phyloP scores from a whole-genome alignment of 64 coral and sea anemone genomes.

The Montipora cactus region DNA sequence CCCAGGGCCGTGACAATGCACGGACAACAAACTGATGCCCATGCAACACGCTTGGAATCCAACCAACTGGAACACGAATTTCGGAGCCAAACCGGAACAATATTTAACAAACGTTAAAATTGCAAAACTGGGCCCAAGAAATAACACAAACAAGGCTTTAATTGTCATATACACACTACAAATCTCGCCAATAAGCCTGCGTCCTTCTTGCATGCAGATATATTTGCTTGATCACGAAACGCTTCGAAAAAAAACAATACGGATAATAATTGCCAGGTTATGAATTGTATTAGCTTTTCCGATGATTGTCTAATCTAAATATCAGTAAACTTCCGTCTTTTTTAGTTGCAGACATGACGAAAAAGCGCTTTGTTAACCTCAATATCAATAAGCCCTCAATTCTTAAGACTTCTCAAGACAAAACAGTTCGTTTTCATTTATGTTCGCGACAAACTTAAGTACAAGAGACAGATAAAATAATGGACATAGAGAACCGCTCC shows the following conservation, averaged over 20 bases:
- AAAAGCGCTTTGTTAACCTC: background rate
- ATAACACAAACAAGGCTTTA: background rate
- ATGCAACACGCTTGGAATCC: too few relatives aligned
- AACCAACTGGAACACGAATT: background rate
- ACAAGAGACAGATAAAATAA: too few relatives aligned
- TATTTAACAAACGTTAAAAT: background rate
- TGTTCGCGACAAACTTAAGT: background rate
- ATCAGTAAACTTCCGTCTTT: background rate
- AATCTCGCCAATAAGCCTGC: background rate
- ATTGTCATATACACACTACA: background rate
- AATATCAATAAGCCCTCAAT: background rate
- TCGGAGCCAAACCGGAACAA: background rate
- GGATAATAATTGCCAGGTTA: background rate
- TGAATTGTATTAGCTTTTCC: slow-evolving; percentile 13
- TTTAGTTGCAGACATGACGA: background rate
- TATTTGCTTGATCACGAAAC: background rate
- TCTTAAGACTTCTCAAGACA: background rate
- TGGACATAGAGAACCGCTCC: background rate
- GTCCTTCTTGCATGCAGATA: background rate
- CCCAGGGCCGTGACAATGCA: background rate
- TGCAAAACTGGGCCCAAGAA: background rate
- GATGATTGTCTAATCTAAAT: background rate
- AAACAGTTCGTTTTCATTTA: background rate
- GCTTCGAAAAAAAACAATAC: background rate
- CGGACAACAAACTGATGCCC: background rate